Percentiles rank a stretch among this genome's conserved stretches.
phyloP scores from a whole-genome alignment of 2,888 invertebrate species.

The Meteorus cinctellus region DNA sequence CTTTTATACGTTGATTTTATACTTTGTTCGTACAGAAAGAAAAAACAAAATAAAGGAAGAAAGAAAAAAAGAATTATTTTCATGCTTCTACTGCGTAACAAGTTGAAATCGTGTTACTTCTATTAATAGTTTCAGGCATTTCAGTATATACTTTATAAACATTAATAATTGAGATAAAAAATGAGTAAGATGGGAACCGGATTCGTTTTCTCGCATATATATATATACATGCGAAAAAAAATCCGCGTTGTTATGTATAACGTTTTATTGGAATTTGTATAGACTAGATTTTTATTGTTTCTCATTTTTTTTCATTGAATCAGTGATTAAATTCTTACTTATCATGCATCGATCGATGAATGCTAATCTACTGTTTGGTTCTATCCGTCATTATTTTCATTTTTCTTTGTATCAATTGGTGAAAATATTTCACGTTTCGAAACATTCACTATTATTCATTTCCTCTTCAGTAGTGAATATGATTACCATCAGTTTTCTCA shows the following conservation, averaged over 20 bases:
- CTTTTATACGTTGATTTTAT: background rate
- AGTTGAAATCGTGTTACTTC: background rate
- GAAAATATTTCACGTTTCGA: too few species aligned
- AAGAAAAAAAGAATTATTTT: background rate
- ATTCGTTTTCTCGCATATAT: conserved; percentile 28
- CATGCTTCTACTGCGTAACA: background rate
- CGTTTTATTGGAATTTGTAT: background rate
- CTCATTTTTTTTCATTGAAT: background rate
- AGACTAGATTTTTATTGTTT: background rate
- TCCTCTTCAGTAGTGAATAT: background rate
- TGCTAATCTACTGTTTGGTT: too few species aligned
- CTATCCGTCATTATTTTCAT: background rate
- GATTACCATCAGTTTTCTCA: too few species aligned
- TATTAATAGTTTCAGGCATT: background rate
- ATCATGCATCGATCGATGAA: too few species aligned
- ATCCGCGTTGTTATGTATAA: background rate
- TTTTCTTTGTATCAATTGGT: background rate
- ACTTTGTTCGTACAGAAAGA: background rate
- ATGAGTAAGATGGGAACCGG: conserved; percentile 38
- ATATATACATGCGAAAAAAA: background rate
- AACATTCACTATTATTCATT: too few species aligned
- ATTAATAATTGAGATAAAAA: conserved; percentile 9
- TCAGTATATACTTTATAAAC: conserved; percentile 16
- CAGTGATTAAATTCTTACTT: background rate
- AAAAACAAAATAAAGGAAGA: background rate